Evolutionary conservation across 2,113 vertebrate genomes (phyloP).

Genomic region (Solea solea): DNA sequence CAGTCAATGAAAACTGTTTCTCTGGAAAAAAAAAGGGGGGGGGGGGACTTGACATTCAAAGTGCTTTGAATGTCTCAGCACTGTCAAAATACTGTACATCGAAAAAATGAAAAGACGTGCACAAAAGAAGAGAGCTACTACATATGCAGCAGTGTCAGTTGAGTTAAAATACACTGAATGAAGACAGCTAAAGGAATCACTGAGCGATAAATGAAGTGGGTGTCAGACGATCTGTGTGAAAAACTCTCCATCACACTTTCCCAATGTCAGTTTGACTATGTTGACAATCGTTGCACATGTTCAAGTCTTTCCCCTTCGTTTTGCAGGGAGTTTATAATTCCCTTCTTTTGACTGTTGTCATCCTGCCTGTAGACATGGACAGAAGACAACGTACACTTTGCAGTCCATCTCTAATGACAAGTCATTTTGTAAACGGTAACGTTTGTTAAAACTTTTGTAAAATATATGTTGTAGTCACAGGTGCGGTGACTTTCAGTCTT

Average conservation of each 20-base stretch:
- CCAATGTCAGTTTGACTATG: no score
- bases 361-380: no score
- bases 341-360: no score
- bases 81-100: not conserved
- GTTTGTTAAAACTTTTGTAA: no score
- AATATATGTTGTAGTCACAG: no score
- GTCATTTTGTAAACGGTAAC: no score
- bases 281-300: no score
- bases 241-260: not conserved
- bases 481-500: no score
- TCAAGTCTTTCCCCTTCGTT: no score
- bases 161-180: not conserved
- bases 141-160: no score
- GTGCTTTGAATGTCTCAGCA: not conserved
- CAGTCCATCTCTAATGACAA: no score
- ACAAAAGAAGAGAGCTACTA: not conserved
- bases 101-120: not conserved
- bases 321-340: not conserved
- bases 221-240: not conserved
- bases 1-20: slow-evolving; percentile 1
- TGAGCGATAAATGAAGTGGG: not conserved
- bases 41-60: not conserved
- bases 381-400: no score
- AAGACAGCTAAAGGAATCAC: not conserved
- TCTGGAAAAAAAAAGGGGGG: not conserved